These are phyloP conservation scores for Thymallus thymallus DNA, from an alignment of 2,113 vertebrate genomes.

Conservation along the genomic window DNA sequence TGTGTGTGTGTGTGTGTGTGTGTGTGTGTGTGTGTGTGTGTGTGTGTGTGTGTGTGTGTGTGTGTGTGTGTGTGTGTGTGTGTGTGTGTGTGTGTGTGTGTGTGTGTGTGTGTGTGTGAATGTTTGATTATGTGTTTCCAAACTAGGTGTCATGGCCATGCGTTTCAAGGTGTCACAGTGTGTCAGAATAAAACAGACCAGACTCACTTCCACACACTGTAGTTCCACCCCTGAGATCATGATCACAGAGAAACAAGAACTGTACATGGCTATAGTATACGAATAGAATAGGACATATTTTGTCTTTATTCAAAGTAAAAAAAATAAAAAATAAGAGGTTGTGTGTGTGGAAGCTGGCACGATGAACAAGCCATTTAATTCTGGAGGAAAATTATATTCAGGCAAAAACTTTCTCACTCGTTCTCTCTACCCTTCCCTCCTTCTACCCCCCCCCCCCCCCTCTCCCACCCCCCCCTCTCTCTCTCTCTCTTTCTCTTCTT, in stretches of 20 bases:
- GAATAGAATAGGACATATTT: background rate
- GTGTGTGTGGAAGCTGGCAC: background rate
- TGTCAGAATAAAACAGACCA: background rate
- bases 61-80: background rate
- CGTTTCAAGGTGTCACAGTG: background rate
- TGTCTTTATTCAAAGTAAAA: background rate
- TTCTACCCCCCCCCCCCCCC: constrained; percentile 17
- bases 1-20: background rate
- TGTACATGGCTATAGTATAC: background rate
- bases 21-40: background rate
- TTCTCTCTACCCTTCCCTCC: constrained; percentile 9
- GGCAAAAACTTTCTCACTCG: background rate
- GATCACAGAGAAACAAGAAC: background rate
- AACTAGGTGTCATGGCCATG: background rate
- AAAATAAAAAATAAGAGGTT: background rate
- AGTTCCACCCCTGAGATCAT: background rate
- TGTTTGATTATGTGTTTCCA: background rate
- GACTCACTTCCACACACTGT: background rate
- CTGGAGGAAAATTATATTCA: too few species aligned
- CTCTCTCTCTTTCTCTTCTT: constrained; percentile 17
- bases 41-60: background rate
- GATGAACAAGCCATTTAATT: background rate
- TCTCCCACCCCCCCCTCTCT: background rate
- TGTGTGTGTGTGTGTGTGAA: background rate
- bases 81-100: background rate